Percentiles rank a stretch among this genome's conserved stretches.
Conservation (phyloP, 1,140 invertebrate genomes). For the Mercenaria mercenaria region DNA sequence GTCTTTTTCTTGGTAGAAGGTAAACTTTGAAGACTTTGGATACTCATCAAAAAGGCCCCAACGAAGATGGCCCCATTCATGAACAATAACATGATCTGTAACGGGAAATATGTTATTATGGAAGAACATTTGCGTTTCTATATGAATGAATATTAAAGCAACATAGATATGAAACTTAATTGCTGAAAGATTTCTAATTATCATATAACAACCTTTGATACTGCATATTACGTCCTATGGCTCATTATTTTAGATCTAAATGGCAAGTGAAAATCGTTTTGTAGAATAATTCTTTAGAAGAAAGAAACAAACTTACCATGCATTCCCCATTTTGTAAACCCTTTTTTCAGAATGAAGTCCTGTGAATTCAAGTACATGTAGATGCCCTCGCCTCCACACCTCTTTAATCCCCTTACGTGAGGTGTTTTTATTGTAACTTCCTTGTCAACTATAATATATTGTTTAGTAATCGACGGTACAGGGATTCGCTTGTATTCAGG, state of each 20-base stretch:
- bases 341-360: not conserved
- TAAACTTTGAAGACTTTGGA: not conserved
- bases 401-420: not conserved
- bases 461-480: not conserved
- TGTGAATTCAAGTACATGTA: not conserved
- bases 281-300: no score
- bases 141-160: no score
- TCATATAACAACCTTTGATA: no score
- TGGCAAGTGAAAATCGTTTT: no score
- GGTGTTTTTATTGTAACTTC: not conserved
- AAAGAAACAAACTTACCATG: slow-evolving; percentile 7
- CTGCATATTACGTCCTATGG: no score
- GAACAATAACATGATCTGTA: slow-evolving; percentile 77
- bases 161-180: no score
- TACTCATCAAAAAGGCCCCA: slow-evolving; percentile 81
- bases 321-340: not conserved
- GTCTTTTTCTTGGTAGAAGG: slow-evolving; percentile 9
- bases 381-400: not conserved
- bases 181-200: no score
- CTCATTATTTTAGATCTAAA: no score
- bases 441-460: not conserved
- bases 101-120: no score
- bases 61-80: slow-evolving; percentile 80
- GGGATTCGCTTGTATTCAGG: not conserved
- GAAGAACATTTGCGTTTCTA: no score